These are phyloP conservation scores for Triplophysa bombifrons DNA, from an alignment of 2,797 vertebrate genomes.

Conservation along the genomic window DNA sequence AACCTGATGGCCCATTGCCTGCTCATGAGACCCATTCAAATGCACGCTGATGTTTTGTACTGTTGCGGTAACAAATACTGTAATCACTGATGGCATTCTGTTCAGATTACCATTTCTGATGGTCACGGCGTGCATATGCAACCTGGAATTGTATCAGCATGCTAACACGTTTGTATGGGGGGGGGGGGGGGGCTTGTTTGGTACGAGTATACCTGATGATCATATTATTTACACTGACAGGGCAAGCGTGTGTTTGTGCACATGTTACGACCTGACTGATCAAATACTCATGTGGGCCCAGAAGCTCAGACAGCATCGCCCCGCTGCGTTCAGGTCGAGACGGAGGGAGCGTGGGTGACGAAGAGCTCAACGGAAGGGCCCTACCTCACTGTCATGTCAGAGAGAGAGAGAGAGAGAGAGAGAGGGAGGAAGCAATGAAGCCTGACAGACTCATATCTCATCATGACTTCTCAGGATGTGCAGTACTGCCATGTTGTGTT, in stretches of 20 bases:
- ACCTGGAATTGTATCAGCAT: not conserved
- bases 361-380: slow-evolving; percentile 38
- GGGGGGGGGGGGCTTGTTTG: not conserved
- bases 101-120: not conserved
- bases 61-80: not conserved
- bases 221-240: slow-evolving; percentile 37
- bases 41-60: not conserved
- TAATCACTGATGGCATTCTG: slow-evolving; percentile 3
- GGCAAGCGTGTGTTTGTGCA: slow-evolving; percentile 24
- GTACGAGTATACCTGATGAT: slow-evolving; percentile 23
- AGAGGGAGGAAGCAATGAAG: slow-evolving; percentile 26
- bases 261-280: slow-evolving; percentile 35
- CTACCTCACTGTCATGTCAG: slow-evolving; percentile 42
- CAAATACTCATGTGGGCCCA: slow-evolving; percentile 19
- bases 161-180: not conserved
- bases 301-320: slow-evolving; percentile 6
- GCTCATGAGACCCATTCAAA: not conserved
- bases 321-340: slow-evolving; percentile 16
- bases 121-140: slow-evolving; percentile 12
- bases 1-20: slow-evolving; percentile 2
- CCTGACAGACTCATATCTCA: slow-evolving; percentile 51
- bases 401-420: slow-evolving; percentile 11
- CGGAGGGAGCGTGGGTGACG: slow-evolving; percentile 43
- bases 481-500: slow-evolving; percentile 33
- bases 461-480: slow-evolving; percentile 45